phyloP scores from a whole-genome alignment of 2,797 vertebrate genomes.

The Fringilla coelebs region DNA sequence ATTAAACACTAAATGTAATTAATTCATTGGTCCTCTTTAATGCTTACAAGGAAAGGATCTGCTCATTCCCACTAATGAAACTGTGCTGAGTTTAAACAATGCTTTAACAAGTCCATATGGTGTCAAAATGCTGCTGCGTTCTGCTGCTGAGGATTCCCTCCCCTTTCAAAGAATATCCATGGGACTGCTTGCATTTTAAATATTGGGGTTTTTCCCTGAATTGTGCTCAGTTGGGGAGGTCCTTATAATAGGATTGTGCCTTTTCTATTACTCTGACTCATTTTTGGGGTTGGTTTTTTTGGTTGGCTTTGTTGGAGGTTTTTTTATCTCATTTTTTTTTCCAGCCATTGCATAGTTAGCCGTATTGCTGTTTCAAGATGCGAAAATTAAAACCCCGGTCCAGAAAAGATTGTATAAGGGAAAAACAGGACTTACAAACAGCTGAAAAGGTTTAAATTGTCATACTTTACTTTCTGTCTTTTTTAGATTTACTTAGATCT shows the following conservation, averaged over 20 bases:
- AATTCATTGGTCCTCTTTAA: not conserved
- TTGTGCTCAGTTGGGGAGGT: not conserved
- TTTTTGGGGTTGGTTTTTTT: not conserved
- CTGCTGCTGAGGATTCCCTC: not conserved
- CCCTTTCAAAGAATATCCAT: not conserved
- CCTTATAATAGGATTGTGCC: not conserved
- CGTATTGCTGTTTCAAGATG: not conserved
- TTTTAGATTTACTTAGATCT: not conserved
- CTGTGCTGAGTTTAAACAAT: not conserved
- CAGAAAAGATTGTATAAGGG: not conserved
- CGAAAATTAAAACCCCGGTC: not conserved
- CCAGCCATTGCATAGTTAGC: not conserved
- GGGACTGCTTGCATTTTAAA: not conserved
- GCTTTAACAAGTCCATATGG: not conserved
- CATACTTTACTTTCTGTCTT: not conserved
- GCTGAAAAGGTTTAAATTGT: not conserved
- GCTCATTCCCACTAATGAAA: not conserved
- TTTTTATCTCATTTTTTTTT: not conserved
- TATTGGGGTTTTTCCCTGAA: accelerated
- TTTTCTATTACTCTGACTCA: not conserved
- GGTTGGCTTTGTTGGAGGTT: not conserved
- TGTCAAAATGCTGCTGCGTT: not conserved
- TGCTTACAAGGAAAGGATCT: not conserved
- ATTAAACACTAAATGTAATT: not conserved
- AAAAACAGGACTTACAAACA: not conserved